Evolutionary conservation across 2,888 invertebrate genomes (phyloP), one percentile per base, ranked within the genome.

Genomic region (Drosophila meridiana): DNA sequence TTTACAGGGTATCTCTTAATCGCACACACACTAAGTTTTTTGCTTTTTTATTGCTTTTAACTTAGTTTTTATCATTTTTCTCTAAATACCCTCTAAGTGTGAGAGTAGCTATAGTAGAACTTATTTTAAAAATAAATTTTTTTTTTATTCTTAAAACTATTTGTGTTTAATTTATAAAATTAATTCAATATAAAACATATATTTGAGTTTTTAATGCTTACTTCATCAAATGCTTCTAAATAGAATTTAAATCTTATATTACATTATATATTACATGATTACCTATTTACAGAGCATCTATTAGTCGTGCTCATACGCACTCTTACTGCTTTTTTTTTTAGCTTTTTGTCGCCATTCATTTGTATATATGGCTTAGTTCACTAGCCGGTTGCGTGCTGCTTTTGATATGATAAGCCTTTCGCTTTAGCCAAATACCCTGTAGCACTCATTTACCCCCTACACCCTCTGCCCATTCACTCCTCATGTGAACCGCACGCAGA

Each of bases 321-420:
- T 11, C 36, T 34, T 56, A 78, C 55, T 38, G 50, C 53, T 28
- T 56, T 56, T 40, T 40, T 28, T 1, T 60, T 66, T 50, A 71
- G 57, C 61, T 63, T 52, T 79, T 83, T 69, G 71, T 64, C 77
- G 86, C 82, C 83, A 77, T 82, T 80, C 72, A 75, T 20, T 20
- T 20, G 20, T 70, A 80, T 76, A 73, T 76, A 76, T 73, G 65
- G 69, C 76, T 68, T 82, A 77, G 80, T 82, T 62, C 63, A 77
- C 58, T 53, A 47, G 60, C 26, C 58, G 57, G 57, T 85, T 85
- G 89, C 85, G 85, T 86, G 85, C 78, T 40, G 72, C 61, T 67
- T 55, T 73, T 87, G 83, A 87, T 82, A 87, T 88, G 87, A 87
- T 87, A 87, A 90, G 87, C 71, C 62, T 62, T 72, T 66, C 55